These are phyloP conservation scores for Chrysogorgia sp. DNA, from an alignment of 92 coral and sea anemone genomes.

Conservation along the genomic window DNA sequence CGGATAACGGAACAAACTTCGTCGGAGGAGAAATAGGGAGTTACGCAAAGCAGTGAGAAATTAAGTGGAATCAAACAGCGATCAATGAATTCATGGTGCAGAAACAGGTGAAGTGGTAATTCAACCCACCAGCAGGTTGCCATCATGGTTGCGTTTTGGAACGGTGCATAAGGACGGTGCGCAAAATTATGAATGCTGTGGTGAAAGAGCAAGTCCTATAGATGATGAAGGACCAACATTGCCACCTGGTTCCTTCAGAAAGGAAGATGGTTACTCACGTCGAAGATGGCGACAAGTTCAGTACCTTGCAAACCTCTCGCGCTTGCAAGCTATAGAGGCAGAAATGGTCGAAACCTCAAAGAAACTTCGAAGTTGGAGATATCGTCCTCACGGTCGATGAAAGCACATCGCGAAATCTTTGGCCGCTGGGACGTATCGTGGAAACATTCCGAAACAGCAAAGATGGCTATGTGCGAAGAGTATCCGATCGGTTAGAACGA, in stretches of 20 bases:
- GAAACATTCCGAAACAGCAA: background rate
- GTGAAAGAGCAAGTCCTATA: conserved; percentile 1
- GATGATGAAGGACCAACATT: conserved; percentile 8
- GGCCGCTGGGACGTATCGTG: conserved; percentile 2
- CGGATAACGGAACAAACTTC: background rate
- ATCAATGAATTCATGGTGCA: conserved; percentile 3
- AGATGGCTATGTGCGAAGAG: background rate
- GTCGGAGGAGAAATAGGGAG: conserved; percentile 9
- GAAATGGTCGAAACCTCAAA: background rate
- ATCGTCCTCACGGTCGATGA: background rate
- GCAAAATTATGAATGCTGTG: background rate
- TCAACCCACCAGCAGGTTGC: conserved; percentile 1
- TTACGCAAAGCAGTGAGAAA: background rate
- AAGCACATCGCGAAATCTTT: background rate
- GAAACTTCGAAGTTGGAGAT: conserved; percentile 1
- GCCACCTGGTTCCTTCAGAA: too few species aligned
- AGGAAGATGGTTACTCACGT: too few species aligned
- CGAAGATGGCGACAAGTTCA: too few species aligned
- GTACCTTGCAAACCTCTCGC: too few species aligned
- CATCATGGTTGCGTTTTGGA: conserved; percentile 13
- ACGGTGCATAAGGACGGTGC: background rate
- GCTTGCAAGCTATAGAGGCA: too few species aligned
- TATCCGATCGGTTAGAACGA: background rate
- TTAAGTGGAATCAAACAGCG: background rate
- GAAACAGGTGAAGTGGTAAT: background rate